These are phyloP conservation scores for Brassicogethes aeneus DNA, from an alignment of 2,888 invertebrate species.

Conservation along the genomic window DNA sequence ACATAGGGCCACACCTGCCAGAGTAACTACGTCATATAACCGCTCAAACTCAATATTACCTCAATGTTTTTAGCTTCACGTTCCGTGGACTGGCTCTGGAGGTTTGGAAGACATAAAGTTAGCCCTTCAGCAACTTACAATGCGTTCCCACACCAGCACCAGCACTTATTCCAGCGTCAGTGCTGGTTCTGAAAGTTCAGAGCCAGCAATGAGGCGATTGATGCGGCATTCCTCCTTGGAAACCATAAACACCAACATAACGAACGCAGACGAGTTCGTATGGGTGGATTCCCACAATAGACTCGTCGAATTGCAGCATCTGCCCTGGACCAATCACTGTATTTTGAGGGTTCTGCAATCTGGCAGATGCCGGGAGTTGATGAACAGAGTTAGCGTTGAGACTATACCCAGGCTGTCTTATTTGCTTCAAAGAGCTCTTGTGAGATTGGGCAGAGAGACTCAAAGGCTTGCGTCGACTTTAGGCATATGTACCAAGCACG, in stretches of 20 bases:
- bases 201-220: constrained; percentile 57
- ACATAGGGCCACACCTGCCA: constrained; percentile 58
- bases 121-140: constrained; percentile 81
- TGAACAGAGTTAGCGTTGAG: constrained; percentile 73
- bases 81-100: constrained; percentile 52
- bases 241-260: constrained; percentile 85
- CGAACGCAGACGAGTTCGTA: constrained; percentile 85
- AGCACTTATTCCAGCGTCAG: constrained; percentile 79
- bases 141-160: constrained; percentile 75
- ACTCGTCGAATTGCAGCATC: constrained; percentile 76
- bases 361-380: constrained; percentile 70
- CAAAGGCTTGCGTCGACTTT: constrained; percentile 73
- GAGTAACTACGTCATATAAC: too few relatives aligned
- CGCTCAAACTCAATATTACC: too few relatives aligned
- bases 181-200: constrained; percentile 68
- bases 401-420: constrained; percentile 79
- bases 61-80: constrained; percentile 39
- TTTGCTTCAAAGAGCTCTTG: constrained; percentile 74
- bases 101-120: constrained; percentile 82
- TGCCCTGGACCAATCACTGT: constrained; percentile 86
- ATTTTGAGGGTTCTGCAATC: constrained; percentile 74
- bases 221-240: constrained; percentile 77
- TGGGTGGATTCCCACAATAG: constrained; percentile 91
- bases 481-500: constrained; percentile 81
- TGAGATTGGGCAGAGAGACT: constrained; percentile 75